These are phyloP conservation scores for Egretta garzetta DNA, from an alignment of 2,113 vertebrate genomes.

Conservation along the genomic window DNA sequence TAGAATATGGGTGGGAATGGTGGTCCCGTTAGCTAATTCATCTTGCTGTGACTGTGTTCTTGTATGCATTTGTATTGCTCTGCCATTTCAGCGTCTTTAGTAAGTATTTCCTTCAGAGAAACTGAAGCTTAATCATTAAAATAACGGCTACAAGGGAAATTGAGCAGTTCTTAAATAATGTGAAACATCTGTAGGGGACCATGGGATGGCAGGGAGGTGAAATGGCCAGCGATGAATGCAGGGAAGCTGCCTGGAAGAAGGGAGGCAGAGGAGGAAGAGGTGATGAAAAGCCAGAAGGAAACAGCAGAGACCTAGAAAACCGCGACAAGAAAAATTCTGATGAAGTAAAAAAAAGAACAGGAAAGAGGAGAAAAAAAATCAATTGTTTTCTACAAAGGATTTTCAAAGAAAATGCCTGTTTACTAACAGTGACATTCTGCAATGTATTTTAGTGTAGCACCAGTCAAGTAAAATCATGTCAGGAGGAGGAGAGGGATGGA, in stretches of 20 bases:
- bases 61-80: neutral
- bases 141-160: neutral
- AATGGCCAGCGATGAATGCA: neutral
- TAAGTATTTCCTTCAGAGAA: neutral
- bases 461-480: constrained; percentile 32
- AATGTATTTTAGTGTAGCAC: neutral
- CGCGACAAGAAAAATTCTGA: neutral
- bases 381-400: neutral
- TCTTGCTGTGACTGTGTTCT: neutral
- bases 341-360: neutral
- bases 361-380: neutral
- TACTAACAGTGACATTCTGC: neutral
- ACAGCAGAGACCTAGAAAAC: neutral
- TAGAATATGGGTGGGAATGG: neutral
- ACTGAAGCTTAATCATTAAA: neutral
- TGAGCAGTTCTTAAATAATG: neutral
- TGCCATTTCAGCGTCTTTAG: neutral
- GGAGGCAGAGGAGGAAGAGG: neutral
- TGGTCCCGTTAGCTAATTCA: neutral
- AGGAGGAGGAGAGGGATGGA: neutral
- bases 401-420: constrained; percentile 10
- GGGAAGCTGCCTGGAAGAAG: neutral
- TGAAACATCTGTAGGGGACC: neutral
- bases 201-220: neutral
- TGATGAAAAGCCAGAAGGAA: neutral